Evolutionary conservation across 2,888 invertebrate genomes (phyloP).

Genomic region (Coleophora flavipennella): DNA sequence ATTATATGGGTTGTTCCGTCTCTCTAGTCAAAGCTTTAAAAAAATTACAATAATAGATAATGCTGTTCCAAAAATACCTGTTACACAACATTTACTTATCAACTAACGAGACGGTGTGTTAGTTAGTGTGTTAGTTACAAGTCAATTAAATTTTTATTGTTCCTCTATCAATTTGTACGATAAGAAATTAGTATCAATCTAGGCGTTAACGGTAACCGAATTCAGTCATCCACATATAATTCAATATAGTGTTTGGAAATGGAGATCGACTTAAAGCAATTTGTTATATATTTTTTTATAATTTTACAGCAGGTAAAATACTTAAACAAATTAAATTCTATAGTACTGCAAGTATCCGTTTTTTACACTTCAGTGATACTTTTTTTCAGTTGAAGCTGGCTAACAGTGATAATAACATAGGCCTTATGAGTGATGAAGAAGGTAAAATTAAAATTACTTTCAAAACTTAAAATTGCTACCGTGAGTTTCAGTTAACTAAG

Average conservation of each 20-base stretch:
- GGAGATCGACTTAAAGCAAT: background rate
- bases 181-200: background rate
- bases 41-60: no score
- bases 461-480: no score
- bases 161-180: background rate
- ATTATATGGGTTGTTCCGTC: no score
- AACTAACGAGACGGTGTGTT: no score
- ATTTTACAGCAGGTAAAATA: background rate
- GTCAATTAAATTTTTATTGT: background rate
- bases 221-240: background rate
- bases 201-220: background rate
- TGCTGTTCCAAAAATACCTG: no score
- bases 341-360: background rate
- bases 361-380: background rate
- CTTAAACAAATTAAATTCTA: no score
- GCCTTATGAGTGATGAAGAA: background rate
- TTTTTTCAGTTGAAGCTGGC: background rate
- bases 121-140: no score
- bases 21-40: no score
- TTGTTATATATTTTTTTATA: background rate
- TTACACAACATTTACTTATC: no score
- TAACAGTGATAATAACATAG: background rate
- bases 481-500: no score
- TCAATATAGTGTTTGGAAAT: background rate
- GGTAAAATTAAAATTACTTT: no score